phyloP scores from a whole-genome alignment of 2,113 vertebrate genomes.

The Pelusios castaneus region DNA sequence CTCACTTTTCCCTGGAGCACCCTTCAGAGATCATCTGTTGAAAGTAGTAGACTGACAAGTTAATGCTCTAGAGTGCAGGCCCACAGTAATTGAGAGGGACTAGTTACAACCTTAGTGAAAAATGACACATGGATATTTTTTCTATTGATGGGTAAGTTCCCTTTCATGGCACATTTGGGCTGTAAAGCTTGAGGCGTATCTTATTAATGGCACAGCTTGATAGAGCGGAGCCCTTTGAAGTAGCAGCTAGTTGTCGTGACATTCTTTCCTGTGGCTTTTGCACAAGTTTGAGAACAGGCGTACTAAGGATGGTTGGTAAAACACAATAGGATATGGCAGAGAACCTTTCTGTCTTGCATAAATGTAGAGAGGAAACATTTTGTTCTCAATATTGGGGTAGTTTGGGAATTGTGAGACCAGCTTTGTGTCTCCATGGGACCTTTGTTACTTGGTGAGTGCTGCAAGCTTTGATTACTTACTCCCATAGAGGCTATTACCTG shows the following conservation, averaged over 20 bases:
- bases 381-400: not conserved
- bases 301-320: not conserved
- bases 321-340: not conserved
- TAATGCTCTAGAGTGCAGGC: rapidly evolving
- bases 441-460: not conserved
- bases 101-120: not conserved
- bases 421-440: not conserved
- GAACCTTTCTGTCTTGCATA: rapidly evolving
- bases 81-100: rapidly evolving
- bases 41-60: rapidly evolving
- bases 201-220: not conserved
- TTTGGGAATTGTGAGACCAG: not conserved
- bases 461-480: not conserved
- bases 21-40: not conserved
- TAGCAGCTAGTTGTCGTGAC: not conserved
- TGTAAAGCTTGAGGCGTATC: not conserved
- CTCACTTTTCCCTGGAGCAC: not conserved
- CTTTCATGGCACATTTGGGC: not conserved
- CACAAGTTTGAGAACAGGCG: not conserved
- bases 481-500: not conserved
- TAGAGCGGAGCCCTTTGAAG: not conserved
- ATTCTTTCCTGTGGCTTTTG: not conserved
- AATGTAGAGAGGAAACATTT: not conserved
- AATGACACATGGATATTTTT: not conserved
- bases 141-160: not conserved